These are phyloP conservation scores for Stegostoma tigrinum DNA, from an alignment of 2,113 vertebrate genomes.

Conservation along the genomic window DNA sequence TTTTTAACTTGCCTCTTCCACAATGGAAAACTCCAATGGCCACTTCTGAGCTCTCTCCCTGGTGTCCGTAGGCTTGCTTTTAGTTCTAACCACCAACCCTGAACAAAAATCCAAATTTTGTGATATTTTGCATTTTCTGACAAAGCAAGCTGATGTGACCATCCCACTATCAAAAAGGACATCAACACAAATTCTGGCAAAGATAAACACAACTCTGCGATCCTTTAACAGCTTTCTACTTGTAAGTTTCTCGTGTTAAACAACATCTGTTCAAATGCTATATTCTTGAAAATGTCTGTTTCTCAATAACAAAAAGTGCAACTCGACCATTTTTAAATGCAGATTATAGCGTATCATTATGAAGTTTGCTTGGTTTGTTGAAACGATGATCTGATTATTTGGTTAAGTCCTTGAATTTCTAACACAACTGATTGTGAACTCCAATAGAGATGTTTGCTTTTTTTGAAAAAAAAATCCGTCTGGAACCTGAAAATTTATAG, in stretches of 20 bases:
- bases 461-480: background rate
- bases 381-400: background rate
- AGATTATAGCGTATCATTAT: background rate
- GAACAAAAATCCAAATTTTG: no score
- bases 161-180: no score
- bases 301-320: background rate
- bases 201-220: background rate
- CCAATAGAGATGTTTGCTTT: background rate
- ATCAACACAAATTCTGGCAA: background rate
- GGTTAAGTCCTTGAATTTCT: background rate
- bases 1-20: no score
- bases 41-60: no score
- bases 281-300: background rate
- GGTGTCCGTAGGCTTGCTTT: no score
- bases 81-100: no score
- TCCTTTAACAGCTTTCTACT: background rate
- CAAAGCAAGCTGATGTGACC: no score
- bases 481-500: background rate
- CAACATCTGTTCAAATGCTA: background rate
- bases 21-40: no score
- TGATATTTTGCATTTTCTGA: no score
- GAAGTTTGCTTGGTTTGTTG: background rate
- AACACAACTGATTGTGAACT: background rate
- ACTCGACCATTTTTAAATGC: background rate
- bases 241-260: background rate